Conservation (phyloP, 2,113 vertebrate genomes). For the Istiophorus platypterus region DNA sequence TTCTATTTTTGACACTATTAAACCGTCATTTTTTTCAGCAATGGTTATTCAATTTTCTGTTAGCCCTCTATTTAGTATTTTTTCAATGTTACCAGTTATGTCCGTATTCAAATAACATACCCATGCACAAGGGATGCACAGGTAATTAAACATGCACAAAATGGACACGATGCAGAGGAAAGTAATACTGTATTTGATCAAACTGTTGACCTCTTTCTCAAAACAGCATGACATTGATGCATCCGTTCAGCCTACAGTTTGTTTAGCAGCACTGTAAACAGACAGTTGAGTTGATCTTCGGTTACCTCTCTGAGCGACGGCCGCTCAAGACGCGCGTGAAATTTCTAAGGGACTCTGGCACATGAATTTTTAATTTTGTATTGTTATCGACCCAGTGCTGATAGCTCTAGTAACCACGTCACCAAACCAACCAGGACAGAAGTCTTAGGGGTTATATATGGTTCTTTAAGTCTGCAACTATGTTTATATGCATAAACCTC, state of each 20-base stretch:
- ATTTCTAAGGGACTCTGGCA: background rate
- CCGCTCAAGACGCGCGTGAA: background rate
- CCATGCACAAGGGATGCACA: background rate
- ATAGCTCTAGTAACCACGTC: background rate
- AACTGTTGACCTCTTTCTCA: background rate
- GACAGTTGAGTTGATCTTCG: no score
- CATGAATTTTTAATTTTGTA: background rate
- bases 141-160: background rate
- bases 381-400: background rate
- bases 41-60: background rate
- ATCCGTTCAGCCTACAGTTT: background rate
- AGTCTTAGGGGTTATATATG: background rate
- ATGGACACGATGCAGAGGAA: background rate
- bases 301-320: background rate
- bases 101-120: background rate
- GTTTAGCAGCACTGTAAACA: background rate
- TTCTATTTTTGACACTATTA: no score
- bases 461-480: background rate
- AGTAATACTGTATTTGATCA: background rate
- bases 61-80: background rate
- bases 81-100: background rate
- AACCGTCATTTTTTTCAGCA: background rate
- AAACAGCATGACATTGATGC: background rate
- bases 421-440: background rate
- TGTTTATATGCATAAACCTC: constrained; percentile 37